Percentiles rank a stretch among this genome's conserved stretches.
phyloP scores from a whole-genome alignment of 2,888 invertebrate genomes.

The Nezara viridula region DNA sequence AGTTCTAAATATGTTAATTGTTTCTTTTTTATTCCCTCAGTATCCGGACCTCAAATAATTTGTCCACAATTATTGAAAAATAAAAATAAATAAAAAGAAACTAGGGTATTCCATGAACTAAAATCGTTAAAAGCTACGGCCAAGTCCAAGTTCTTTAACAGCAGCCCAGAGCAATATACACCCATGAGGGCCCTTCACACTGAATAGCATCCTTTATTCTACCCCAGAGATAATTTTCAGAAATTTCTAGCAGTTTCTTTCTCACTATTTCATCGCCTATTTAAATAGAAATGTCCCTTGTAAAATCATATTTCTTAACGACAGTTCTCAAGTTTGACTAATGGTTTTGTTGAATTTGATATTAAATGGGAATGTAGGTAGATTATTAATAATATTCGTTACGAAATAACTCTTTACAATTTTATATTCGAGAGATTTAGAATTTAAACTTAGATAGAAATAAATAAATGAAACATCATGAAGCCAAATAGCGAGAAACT shows the following conservation, averaged over 20 bases:
- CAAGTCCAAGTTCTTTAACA: conserved; percentile 17
- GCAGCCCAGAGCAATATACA: neutral
- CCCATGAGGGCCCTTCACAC: conserved; percentile 5
- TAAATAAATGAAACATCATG: no score
- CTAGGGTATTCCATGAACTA: neutral
- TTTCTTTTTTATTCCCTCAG: neutral
- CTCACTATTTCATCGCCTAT: neutral
- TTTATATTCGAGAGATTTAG: no score
- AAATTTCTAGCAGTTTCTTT: conserved; percentile 24
- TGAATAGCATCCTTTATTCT: conserved; percentile 27
- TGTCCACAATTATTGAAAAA: neutral
- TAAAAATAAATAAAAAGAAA: neutral
- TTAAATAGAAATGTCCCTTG: neutral
- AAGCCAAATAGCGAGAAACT: no score
- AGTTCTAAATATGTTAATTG: neutral
- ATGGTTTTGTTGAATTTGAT: neutral
- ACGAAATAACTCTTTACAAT: no score
- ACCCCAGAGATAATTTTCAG: conserved; percentile 33
- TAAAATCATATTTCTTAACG: neutral
- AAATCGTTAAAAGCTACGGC: conserved; percentile 9
- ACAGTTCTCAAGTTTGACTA: neutral
- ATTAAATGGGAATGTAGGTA: no score
- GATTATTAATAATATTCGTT: no score
- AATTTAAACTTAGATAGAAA: no score
- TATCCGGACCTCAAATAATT: neutral